Base-by-base conservation (phyloP, 2,888 invertebrate species). In the Tetanocera ferruginea region DNA sequence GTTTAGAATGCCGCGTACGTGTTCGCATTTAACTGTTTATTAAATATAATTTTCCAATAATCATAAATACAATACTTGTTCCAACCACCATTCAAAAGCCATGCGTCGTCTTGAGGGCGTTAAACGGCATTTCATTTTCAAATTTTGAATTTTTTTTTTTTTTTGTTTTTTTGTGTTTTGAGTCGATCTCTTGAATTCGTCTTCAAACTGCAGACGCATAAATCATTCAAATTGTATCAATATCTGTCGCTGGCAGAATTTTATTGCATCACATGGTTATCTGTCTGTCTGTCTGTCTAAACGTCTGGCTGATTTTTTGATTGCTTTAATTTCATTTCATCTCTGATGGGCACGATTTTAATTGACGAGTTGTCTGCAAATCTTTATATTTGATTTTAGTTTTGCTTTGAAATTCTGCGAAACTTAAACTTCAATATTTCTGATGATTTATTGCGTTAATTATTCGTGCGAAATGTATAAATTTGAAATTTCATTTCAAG, bases 21-120 rank as follows among this genome's bases (percentile, higher is more conserved):
- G 87, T 84, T 43, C 84, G 86, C 87, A 85, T 86, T 87, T 87
- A 87, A 87, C 87, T 87, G 87, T 87, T 86, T 87, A 87, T 87
- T 87, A 87, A 87, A 87, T 87, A 87, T 86, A 87, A 86, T 87
- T 86, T 87, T 84, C 84, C 85, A 87, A 87, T 87, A 87, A 87
- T 85, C 85, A 87, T 86, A 86, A 87, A 86, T 85, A 87, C 85
- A 87, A 86, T 84, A 85, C 83, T 84, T 85, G 78, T 67, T 77
- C 55, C 70, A 78, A 52, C 19, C 73, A 74, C 34, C 76, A 34
- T n/a, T n/a, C 81, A 76, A 67, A 71, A 76, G 76, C 34, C 74
- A 19, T 62, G 73, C 77, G 77, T 77, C 37, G 66, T 77, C 79
- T 70, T 74, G 55, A n/a, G 55, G 55, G 55, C 55, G 55, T 55